Base-by-base conservation (phyloP, 1,140 invertebrate species). In the Sycophaga agraensis region DNA sequence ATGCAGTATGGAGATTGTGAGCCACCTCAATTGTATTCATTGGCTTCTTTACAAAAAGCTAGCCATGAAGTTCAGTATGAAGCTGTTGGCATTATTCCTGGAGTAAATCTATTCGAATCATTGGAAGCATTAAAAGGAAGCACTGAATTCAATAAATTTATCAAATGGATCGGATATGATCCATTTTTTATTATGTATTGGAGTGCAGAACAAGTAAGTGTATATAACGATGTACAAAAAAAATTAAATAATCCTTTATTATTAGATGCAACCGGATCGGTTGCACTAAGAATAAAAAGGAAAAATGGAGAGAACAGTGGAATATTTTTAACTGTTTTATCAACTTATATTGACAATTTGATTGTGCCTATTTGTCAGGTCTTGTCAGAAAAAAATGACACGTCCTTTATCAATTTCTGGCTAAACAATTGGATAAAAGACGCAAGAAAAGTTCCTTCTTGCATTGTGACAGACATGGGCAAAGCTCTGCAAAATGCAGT, bases 321-420 rank as follows among this genome's bases (percentile, higher is more conserved):
- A 24, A 22, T 46, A 6, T 57, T 58, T 26, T 12, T 48, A 28
- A 16, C 34, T 9, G 22, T 49, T 16, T 24, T 49, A 14, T 16
- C 2, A 2, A 56, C 56, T 1, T 21, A 48, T 17, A 28, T 48
- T 12, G 12, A 49, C 49, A 39, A 49, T 14, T 14, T 14, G 9
- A 58, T 58, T n/a, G 16, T 49, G 2, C 56, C 34, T 5, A 9
- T 57, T 16, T 11, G n/a, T 8, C 55, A 57, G 24, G 9, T 34
- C 14, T 9, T 57, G 5, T 57, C 54, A n/a, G 31, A 57, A 14
- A 48, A 16, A 28, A 57, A 46, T 24, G 40, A 57, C n/a, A 35
- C 24, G 1, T 14, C 17, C 16, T 34, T 58, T 37, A 37, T 19
- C 2, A 37, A 5, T 22, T 28, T 35, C 12, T 48, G 24, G 28